A percentile compares a stretch with the other conserved stretches of the same genome.
These are phyloP conservation scores for Blennius ocellaris DNA, from an alignment of 2,113 vertebrate species.

Conservation along the genomic window DNA sequence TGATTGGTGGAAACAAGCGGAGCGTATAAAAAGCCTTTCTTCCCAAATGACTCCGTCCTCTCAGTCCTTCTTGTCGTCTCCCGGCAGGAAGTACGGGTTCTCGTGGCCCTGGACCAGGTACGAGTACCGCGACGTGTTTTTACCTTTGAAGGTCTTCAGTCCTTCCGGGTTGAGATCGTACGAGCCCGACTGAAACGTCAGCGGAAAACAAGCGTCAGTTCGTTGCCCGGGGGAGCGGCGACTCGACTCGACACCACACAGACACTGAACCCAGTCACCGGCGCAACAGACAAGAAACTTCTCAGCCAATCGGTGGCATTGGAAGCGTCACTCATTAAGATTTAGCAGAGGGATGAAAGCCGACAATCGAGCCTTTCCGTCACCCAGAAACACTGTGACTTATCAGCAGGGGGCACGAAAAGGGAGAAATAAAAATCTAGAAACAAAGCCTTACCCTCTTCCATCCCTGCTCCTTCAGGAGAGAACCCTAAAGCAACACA, in stretches of 20 bases:
- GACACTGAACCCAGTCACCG: constrained; percentile 5
- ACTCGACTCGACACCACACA: not conserved
- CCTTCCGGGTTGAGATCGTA: constrained; percentile 72
- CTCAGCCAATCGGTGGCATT: not conserved
- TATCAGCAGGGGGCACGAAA: constrained; percentile 24
- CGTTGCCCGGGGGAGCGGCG: not conserved
- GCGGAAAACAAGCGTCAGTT: not conserved
- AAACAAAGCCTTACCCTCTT: constrained; percentile 77
- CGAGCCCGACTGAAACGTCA: constrained; percentile 76
- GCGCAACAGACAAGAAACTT: not conserved
- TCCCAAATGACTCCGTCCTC: constrained; percentile 5
- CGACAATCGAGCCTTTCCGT: constrained; percentile 13
- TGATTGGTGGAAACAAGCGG: constrained; percentile 10
- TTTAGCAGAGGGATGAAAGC: constrained; percentile 16
- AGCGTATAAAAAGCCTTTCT: not conserved
- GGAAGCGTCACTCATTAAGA: constrained; percentile 12
- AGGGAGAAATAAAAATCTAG: constrained; percentile 40
- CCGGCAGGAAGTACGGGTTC: constrained; percentile 83
- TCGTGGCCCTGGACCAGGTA: constrained; percentile 85
- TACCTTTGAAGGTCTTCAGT: constrained; percentile 83
- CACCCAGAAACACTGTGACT: constrained; percentile 31
- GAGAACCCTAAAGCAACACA: constrained; percentile 75
- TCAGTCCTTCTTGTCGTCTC: constrained; percentile 67
- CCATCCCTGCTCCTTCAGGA: constrained; percentile 48
- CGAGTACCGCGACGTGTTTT: constrained; percentile 78